A percentile compares a stretch with the other conserved stretches of the same genome.
These are phyloP conservation scores for Vulpes vulpes DNA, from an alignment of 2,113 vertebrate genomes.

Conservation along the genomic window DNA sequence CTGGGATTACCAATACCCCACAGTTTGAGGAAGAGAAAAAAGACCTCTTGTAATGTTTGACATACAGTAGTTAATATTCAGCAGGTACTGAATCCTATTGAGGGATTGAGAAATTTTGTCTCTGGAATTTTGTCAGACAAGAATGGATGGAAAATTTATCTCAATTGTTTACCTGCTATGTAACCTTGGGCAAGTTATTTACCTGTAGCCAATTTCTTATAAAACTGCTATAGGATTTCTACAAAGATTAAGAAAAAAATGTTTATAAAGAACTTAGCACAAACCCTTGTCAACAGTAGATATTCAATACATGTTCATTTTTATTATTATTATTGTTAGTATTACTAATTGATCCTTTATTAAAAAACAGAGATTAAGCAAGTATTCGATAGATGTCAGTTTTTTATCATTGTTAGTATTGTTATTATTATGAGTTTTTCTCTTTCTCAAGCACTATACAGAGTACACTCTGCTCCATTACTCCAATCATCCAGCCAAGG, in stretches of 20 bases:
- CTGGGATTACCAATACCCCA: not conserved
- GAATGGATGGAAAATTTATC: not conserved
- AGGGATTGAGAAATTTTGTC: not conserved
- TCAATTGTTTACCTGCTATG: not conserved
- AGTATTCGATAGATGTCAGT: not conserved
- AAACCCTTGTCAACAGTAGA: not conserved
- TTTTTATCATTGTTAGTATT: not conserved
- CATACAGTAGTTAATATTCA: not conserved
- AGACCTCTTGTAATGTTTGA: not conserved
- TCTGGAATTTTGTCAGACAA: not conserved
- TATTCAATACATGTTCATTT: not conserved
- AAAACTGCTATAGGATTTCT: not conserved
- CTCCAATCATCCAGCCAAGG: not conserved
- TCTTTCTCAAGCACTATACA: not conserved
- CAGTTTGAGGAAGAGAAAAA: not conserved
- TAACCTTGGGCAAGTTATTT: not conserved
- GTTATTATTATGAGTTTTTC: not conserved
- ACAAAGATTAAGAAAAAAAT: conserved; percentile 36
- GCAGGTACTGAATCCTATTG: not conserved
- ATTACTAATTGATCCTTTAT: not conserved
- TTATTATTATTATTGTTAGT: not conserved
- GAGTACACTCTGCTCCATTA: accelerated
- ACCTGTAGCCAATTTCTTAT: not conserved
- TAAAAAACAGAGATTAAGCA: not conserved
- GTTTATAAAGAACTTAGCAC: not conserved